A percentile compares a stretch with the other conserved stretches of the same genome.
Evolutionary conservation across 2,113 vertebrate species (phyloP).

Genomic region (Phaethornis superciliosus): DNA sequence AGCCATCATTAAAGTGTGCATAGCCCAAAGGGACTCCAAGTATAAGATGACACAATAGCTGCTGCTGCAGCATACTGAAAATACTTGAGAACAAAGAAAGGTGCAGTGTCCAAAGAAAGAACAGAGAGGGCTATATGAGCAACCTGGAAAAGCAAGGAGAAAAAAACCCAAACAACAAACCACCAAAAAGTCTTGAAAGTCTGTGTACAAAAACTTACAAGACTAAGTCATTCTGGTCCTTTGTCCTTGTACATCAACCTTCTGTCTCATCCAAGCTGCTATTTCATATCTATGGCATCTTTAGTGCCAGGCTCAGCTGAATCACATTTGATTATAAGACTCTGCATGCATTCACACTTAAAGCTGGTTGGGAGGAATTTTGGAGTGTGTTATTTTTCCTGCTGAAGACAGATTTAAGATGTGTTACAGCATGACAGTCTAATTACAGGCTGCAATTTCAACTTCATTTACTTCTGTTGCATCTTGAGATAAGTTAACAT

Average conservation of each 20-base stretch:
- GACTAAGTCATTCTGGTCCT: neutral
- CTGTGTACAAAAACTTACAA: neutral
- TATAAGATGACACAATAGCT: neutral
- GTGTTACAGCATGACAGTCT: conserved; percentile 38
- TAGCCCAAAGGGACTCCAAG: neutral
- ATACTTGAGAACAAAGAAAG: neutral
- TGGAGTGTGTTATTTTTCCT: neutral
- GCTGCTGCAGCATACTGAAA: neutral
- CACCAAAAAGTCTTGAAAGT: neutral
- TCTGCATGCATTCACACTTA: neutral
- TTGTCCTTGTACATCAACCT: neutral
- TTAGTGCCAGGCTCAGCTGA: neutral
- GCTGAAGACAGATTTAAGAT: conserved; percentile 39
- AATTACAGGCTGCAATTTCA: conserved; percentile 59
- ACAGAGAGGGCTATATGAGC: neutral
- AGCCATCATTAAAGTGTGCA: neutral
- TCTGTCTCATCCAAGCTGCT: neutral
- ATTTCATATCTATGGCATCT: neutral
- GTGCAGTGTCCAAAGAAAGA: neutral
- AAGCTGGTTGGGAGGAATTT: neutral
- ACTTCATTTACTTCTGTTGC: conserved; percentile 48
- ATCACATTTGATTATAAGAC: neutral
- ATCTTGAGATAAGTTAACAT: conserved; percentile 8
- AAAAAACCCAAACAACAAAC: neutral
- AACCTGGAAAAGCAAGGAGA: neutral